Evolutionary conservation across 1,140 invertebrate species (phyloP).

Genomic region (Drosophila kurseongensis): DNA sequence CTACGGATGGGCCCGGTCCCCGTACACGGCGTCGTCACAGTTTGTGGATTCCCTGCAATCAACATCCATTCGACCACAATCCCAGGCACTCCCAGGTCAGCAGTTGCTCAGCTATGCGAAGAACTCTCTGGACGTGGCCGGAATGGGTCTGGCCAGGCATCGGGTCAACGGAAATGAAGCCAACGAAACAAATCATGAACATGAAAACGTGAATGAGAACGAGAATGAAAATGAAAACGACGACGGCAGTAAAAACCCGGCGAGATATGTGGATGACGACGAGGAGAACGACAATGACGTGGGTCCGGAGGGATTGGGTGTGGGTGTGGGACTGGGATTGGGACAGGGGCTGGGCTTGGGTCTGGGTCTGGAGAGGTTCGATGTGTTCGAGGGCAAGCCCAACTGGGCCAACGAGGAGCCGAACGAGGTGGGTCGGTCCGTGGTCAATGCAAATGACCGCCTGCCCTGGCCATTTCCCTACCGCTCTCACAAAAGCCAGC

Average conservation of each 20-base stretch:
- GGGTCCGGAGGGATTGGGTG: slow-evolving; percentile 10
- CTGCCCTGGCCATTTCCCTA: slow-evolving; percentile 68
- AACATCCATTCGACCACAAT: slow-evolving; percentile 23
- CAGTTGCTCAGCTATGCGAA: slow-evolving; percentile 63
- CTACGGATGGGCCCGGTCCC: slow-evolving; percentile 48
- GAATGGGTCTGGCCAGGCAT: slow-evolving; percentile 46
- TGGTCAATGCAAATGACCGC: slow-evolving; percentile 51
- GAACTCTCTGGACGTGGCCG: slow-evolving; percentile 59
- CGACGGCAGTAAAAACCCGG: slow-evolving; percentile 51
- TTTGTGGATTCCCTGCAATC: slow-evolving; percentile 62
- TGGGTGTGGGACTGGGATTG: neutral
- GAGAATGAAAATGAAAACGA: slow-evolving; percentile 20
- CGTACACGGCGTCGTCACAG: slow-evolving; percentile 34
- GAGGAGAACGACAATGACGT: slow-evolving; percentile 17
- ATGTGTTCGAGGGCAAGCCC: slow-evolving; percentile 30
- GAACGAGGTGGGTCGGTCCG: slow-evolving; percentile 26
- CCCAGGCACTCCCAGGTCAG: slow-evolving; percentile 24
- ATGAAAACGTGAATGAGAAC: neutral
- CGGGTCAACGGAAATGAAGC: slow-evolving; percentile 74
- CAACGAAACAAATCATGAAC: slow-evolving; percentile 72
- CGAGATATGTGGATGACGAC: slow-evolving; percentile 32
- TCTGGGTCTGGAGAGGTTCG: slow-evolving; percentile 16
- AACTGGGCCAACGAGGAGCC: slow-evolving; percentile 56
- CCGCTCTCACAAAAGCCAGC: slow-evolving; percentile 63
- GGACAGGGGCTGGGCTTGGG: neutral